A percentile compares a stretch with the other conserved stretches of the same genome.
Evolutionary conservation across 2,113 vertebrate genomes (phyloP).

Genomic region (Himantopus leucocephalus): DNA sequence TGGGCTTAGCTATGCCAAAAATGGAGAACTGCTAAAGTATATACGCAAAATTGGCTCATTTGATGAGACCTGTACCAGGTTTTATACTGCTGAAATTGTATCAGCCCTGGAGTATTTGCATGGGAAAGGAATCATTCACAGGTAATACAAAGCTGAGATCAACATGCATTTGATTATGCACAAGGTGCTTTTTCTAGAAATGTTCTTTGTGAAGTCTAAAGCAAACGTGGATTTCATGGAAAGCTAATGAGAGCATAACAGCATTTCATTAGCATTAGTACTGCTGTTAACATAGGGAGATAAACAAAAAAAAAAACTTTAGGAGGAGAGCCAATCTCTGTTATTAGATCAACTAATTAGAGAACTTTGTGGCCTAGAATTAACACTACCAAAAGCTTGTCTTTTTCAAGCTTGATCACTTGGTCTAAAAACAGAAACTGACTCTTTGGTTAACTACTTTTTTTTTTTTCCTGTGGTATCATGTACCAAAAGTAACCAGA

Average conservation of each 20-base stretch:
- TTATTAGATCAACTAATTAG: too few relatives aligned
- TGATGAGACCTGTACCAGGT: slow-evolving; percentile 97
- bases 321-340: too few relatives aligned
- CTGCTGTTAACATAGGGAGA: too few relatives aligned
- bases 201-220: not conserved
- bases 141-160: slow-evolving; percentile 72
- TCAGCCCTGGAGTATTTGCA: slow-evolving; percentile 95
- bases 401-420: too few relatives aligned
- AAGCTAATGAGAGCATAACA: not conserved
- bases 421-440: too few relatives aligned
- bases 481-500: too few relatives aligned
- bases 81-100: slow-evolving; percentile 98
- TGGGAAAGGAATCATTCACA: slow-evolving; percentile 97
- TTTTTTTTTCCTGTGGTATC: too few relatives aligned
- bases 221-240: not conserved
- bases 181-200: not conserved
- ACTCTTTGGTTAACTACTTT: too few relatives aligned
- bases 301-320: too few relatives aligned
- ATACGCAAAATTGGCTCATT: slow-evolving; percentile 99
- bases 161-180: not conserved
- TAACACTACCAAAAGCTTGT: too few relatives aligned
- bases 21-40: slow-evolving; percentile 97
- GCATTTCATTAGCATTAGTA: too few relatives aligned
- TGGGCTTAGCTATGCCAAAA: slow-evolving; percentile 98
- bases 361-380: too few relatives aligned